Percentiles rank a stretch among this genome's conserved stretches.
Evolutionary conservation across 2,113 vertebrate species (phyloP).

Genomic region (Thomomys bottae): DNA sequence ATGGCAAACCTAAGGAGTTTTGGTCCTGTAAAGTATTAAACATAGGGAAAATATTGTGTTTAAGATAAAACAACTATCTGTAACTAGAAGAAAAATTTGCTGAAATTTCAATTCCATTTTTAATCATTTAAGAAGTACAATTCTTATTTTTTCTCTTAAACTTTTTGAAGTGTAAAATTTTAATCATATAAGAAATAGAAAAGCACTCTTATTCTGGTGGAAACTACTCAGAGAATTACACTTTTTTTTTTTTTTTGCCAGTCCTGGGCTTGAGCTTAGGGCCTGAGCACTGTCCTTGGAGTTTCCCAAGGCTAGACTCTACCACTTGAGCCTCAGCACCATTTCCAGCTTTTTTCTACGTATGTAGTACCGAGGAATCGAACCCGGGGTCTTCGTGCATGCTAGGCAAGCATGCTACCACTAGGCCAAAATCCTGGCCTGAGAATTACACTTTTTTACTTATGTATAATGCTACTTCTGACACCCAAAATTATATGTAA

Average conservation of each 20-base stretch:
- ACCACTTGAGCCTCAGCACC: no score
- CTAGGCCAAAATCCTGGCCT: no score
- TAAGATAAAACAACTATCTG: not conserved
- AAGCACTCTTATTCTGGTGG: not conserved
- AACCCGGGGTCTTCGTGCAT: no score
- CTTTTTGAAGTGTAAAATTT: not conserved
- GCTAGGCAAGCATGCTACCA: no score
- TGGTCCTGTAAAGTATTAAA: not conserved
- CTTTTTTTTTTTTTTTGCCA: not conserved
- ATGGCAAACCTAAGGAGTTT: not conserved
- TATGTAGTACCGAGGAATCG: no score
- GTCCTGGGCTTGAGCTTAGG: no score
- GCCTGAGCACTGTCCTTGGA: no score
- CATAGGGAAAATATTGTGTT: not conserved
- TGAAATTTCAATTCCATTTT: constrained; percentile 15
- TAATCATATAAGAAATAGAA: constrained; percentile 27
- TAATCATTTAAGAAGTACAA: not conserved
- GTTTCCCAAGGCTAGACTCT: no score
- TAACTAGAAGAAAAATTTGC: not conserved
- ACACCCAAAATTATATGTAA: not conserved
- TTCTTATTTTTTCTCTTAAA: constrained; percentile 26
- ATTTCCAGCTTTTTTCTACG: no score
- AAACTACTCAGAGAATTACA: not conserved
- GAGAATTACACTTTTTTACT: not conserved
- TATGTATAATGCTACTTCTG: not conserved